Base-by-base conservation (phyloP, 1,140 invertebrate genomes). In the Conopomorpha cramerella region DNA sequence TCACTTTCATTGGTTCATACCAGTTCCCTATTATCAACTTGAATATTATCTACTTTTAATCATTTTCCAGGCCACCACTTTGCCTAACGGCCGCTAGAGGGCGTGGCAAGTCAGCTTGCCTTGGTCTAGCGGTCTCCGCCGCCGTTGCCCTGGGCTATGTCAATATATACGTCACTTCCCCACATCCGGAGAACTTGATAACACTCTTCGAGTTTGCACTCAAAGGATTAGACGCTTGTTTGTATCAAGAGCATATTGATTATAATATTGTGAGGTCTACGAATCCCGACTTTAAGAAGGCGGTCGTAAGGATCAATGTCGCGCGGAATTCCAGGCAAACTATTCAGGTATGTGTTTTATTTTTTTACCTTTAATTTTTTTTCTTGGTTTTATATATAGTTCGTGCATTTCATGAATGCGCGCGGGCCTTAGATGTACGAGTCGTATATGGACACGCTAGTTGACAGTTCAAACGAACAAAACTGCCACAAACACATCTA, bases 121-220 rank as follows among this genome's bases (percentile, higher is more conserved):
- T 99, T n/a, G 98, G 98, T 3, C 78, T 99, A 30, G 86, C 96
- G 1, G 90, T 99, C 16, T 89, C 91, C 11, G 90, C 86, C 1
- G 90, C 89, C 10, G 79, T 95, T 34, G 86, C 90, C 1, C 89
- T 90, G 60, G 92, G 93, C 12, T 99, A 98, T 72, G 95, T 96
- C 10, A 99, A 99, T 66, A 93, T 99, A 31, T 99, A 96, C 78
- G 94, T 99, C 8, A 98, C 97, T 0, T 96, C 95, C 44, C 98
- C 98, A 1, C 93, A 92, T 65, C 96, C 96, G 2, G 97, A 99
- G 68, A 99, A 99, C 82, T 85, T 99, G 57, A 96, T 93, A 41
- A 99, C 96, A 0, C 78, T 99, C 1, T 99, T 99, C 78, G 93
- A 99, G 62, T 99, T 99, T 77, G 82, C 98, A 11, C 87, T 98